phyloP scores from a whole-genome alignment of 2,797 vertebrate species.

The Myotis planiceps region DNA sequence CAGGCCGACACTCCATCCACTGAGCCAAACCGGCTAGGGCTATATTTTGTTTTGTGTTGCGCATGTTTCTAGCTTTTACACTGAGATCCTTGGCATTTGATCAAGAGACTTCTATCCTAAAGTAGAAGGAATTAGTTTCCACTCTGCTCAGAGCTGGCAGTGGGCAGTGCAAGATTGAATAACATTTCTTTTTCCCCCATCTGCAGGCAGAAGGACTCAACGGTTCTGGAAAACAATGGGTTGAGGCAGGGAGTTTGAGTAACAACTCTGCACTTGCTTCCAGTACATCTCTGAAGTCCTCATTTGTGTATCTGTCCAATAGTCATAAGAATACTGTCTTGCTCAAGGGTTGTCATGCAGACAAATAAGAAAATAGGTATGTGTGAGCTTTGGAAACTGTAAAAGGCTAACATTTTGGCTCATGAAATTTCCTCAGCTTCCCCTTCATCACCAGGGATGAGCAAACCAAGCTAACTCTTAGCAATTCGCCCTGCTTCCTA shows the following conservation, averaged over 20 bases:
- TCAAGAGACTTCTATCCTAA: neutral
- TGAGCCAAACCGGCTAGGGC: no score
- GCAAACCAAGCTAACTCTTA: neutral
- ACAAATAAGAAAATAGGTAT: neutral
- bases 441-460: neutral
- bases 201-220: neutral
- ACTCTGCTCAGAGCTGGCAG: neutral
- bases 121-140: neutral
- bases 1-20: no score
- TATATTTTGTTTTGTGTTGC: neutral
- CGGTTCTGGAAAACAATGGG: neutral
- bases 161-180: neutral
- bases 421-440: neutral
- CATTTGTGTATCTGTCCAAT: neutral
- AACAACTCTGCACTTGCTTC: neutral
- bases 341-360: neutral
- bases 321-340: neutral
- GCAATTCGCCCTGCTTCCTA: neutral
- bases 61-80: neutral
- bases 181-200: neutral
- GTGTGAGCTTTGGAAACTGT: neutral
- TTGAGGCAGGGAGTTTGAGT: neutral
- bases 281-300: neutral
- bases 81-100: neutral
- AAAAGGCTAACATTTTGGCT: neutral